Conservation (phyloP, 2,888 invertebrate genomes). For the Scelioninae gen. 2 region DNA sequence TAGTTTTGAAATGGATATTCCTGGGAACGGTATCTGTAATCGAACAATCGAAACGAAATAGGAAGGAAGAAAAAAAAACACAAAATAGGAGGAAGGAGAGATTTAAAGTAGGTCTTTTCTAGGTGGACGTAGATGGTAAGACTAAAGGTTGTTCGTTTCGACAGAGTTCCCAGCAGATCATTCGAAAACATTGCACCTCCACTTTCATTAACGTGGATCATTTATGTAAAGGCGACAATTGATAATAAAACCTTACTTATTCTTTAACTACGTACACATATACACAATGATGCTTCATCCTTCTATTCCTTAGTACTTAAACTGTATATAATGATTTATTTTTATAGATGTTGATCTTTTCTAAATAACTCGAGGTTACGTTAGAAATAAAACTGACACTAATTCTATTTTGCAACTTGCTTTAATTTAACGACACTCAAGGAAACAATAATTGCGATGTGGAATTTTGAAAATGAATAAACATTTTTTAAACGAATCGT, state of each 20-base stretch:
- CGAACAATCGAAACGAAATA: no score
- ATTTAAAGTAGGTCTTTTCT: no score
- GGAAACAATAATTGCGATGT: constrained; percentile 31
- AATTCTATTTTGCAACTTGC: constrained; percentile 39
- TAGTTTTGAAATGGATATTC: constrained; percentile 12
- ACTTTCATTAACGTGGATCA: constrained; percentile 47
- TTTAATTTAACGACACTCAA: constrained; percentile 24
- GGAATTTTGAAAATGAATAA: constrained; percentile 41
- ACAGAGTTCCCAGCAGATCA: constrained; percentile 40
- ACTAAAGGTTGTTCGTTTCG: constrained; percentile 23
- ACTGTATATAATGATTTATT: constrained; percentile 53
- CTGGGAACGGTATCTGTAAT: constrained; percentile 31
- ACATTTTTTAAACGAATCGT: constrained; percentile 25
- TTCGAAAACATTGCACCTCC: constrained; percentile 45
- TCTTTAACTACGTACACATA: constrained; percentile 53
- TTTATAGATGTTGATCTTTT: constrained; percentile 43
- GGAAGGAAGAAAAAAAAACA: no score
- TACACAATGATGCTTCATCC: constrained; percentile 47
- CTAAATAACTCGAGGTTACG: constrained; percentile 29
- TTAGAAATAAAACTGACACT: constrained; percentile 22
- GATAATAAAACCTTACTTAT: constrained; percentile 60
- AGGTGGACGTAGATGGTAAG: constrained; percentile 49
- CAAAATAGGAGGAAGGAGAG: no score
- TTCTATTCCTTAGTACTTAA: constrained; percentile 50
- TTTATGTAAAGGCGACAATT: constrained; percentile 58